Base-by-base conservation (phyloP, 2,797 vertebrate species). In the Microchirus variegatus region DNA sequence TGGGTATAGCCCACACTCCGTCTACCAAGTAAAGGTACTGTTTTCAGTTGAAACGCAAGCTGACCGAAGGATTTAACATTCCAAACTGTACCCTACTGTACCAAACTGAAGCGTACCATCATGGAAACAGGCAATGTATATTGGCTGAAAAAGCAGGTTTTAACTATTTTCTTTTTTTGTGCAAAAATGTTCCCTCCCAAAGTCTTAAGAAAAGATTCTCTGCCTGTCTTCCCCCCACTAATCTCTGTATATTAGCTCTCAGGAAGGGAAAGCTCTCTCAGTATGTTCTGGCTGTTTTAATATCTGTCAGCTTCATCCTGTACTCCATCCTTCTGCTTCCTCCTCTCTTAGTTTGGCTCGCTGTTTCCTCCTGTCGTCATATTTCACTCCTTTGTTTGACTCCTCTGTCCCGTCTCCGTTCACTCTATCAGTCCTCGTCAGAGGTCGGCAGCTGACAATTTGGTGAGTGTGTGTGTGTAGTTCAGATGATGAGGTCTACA, bases 271-370 rank as follows among this genome's bases (percentile, higher is more conserved):
- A 77, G 87, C 83, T 87, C 83, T 81, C 76, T 87, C 68, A 60
- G 63, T 89, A 81, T 81, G 80, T 79, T 86, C 82, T 86, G 87
- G 84, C 81, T 94, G 91, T 93, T 93, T 93, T 93, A 93, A 91
- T 92, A 92, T 90, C 91, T 93, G 93, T 94, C 93, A 93, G 82
- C 88, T 81, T 87, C 87, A 92, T 94, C 92, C 93, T 94, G 93
- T 91, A 72, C 88, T 91, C 91, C 89, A 90, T 87, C 73, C 81
- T 81, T 89, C 83, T 83, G 86, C 89, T 93, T 91, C 87, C 91
- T 89, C 77, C 79, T 84, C 81, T 82, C 79, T 80, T 87, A 89
- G 90, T 91, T 88, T 90, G 85, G 75, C 83, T 89, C 87, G 86
- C 82, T 49, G 88, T 89, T 93, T 93, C 93, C 92, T 93, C 85